Percentiles rank a stretch among this genome's conserved stretches.
phyloP scores from a whole-genome alignment of 2,888 invertebrate genomes.

The Xiphydria camelus region DNA sequence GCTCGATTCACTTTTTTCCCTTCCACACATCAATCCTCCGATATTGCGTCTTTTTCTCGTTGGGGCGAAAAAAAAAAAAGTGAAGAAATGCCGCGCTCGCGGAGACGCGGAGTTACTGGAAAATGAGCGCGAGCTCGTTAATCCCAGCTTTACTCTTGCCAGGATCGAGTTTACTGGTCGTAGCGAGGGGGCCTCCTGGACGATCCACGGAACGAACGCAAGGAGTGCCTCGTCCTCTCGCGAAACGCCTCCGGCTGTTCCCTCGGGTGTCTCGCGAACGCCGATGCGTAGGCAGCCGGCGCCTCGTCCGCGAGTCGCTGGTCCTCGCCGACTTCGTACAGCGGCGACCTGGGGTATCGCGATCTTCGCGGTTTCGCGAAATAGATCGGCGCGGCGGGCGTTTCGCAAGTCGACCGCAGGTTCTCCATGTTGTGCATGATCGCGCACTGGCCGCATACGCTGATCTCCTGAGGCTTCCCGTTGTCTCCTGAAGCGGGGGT shows the following conservation, averaged over 20 bases:
- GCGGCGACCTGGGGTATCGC: slow-evolving; percentile 25
- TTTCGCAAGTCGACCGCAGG: slow-evolving; percentile 6
- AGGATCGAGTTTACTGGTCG: slow-evolving; percentile 1
- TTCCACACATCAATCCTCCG: too few relatives aligned
- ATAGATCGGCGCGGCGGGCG: slow-evolving; percentile 12
- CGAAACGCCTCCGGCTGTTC: slow-evolving; percentile 14
- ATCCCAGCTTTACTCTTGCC: too few relatives aligned
- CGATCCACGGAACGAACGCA: slow-evolving; percentile 6
- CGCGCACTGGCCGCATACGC: slow-evolving; percentile 22
- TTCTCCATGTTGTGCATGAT: slow-evolving; percentile 13
- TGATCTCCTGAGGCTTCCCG: slow-evolving; percentile 25
- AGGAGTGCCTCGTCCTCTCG: slow-evolving; percentile 24
- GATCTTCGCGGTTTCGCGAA: slow-evolving; percentile 27
- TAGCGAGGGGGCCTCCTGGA: slow-evolving; percentile 5
- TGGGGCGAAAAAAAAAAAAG: too few relatives aligned
- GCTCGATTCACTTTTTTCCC: background rate
- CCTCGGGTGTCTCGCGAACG: slow-evolving; percentile 15
- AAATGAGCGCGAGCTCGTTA: too few relatives aligned
- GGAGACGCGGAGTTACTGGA: too few relatives aligned
- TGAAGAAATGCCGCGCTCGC: too few relatives aligned
- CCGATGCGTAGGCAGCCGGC: slow-evolving; percentile 11
- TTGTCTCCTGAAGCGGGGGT: slow-evolving; percentile 36
- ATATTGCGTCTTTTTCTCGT: too few relatives aligned
- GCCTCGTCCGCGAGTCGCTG: slow-evolving; percentile 13
- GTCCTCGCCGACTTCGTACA: slow-evolving; percentile 10